Base-by-base conservation (phyloP, 2,888 invertebrate genomes). In the Rotaria sp. region DNA sequence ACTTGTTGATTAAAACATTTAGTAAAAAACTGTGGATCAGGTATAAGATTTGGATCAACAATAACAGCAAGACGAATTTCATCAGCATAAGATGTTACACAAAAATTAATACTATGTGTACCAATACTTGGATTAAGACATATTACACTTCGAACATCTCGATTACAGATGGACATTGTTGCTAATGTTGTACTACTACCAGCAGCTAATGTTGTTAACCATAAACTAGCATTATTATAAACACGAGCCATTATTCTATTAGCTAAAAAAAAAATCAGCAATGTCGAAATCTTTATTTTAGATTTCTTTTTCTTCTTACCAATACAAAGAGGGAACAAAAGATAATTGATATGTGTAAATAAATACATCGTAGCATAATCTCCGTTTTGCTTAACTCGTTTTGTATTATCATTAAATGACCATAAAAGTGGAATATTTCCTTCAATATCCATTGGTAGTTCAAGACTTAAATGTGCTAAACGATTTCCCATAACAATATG, bases 341-440 rank as follows among this genome's bases (percentile, higher is more conserved):
- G 26, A n/a, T 80, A 80, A 15, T 4, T 45, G 3, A 80, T n/a
- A 45, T 80, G 8, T 38, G 26, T 80, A 80, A 45, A 80, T 45
- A 80, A n/a, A 80, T n/a, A 80, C 80, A 45, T 80, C 26, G 80
- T 45, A 15, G 80, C 80, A 80, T 80, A 80, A n/a, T 80, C 80
- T 38, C 26, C 41, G n/a, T 45, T 41, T n/a, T 45, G 41, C n/a
- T 80, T 80, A 11, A 80, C 35, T n/a, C 45, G 41, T 45, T 80
- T 80, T 15, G 45, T 80, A 80, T 45, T n/a, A 80, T 80, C 80
- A 80, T 80, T 41, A 80, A 80, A 45, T 80, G 80, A 41, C 86
- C 86, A 86, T 30, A 86, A 50, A 26, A 75, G 50, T 74, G 86
- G 86, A 67, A 86, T 86, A 18, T 59, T 67, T 48, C 86, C 86